Percentiles rank a stretch among this genome's conserved stretches.
These are phyloP conservation scores for Xyrauchen texanus DNA, from an alignment of 2,113 vertebrate genomes.

Conservation along the genomic window DNA sequence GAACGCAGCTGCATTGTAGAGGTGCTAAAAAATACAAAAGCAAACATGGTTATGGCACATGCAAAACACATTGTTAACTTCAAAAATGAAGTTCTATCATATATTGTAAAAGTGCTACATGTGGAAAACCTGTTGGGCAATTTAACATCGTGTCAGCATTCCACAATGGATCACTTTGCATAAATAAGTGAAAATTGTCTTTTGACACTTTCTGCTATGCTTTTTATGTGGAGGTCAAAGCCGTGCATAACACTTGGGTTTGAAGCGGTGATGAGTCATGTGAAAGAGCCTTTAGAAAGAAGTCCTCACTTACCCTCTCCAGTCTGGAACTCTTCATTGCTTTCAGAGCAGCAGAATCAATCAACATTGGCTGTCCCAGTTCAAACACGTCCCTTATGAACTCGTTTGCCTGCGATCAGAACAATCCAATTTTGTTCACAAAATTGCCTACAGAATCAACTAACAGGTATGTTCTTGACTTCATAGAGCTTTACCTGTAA, in stretches of 20 bases:
- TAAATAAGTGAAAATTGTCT: too few relatives aligned
- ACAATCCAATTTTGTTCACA: not conserved
- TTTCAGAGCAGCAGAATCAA: constrained; percentile 89
- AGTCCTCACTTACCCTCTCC: constrained; percentile 81
- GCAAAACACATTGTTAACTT: not conserved
- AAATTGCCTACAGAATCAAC: not conserved
- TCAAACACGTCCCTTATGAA: constrained; percentile 97
- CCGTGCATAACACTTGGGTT: too few relatives aligned
- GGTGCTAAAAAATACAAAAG: constrained; percentile 77
- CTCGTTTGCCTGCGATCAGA: constrained; percentile 83
- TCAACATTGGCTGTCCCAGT: constrained; percentile 90
- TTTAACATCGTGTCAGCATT: too few relatives aligned
- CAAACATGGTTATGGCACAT: not conserved
- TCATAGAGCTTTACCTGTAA: constrained; percentile 79
- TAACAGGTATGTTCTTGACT: not conserved
- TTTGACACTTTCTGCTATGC: too few relatives aligned
- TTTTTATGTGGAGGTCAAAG: too few relatives aligned
- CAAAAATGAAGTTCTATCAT: not conserved
- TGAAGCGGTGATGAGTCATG: too few relatives aligned
- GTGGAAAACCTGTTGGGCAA: too few relatives aligned
- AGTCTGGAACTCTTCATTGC: constrained; percentile 94
- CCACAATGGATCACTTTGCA: too few relatives aligned
- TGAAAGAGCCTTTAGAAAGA: too few relatives aligned
- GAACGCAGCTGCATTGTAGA: constrained; percentile 96
- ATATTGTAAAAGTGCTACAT: too few relatives aligned